Evolutionary conservation across 2,113 vertebrate species (phyloP).

Genomic region (Oryzias curvinotus): DNA sequence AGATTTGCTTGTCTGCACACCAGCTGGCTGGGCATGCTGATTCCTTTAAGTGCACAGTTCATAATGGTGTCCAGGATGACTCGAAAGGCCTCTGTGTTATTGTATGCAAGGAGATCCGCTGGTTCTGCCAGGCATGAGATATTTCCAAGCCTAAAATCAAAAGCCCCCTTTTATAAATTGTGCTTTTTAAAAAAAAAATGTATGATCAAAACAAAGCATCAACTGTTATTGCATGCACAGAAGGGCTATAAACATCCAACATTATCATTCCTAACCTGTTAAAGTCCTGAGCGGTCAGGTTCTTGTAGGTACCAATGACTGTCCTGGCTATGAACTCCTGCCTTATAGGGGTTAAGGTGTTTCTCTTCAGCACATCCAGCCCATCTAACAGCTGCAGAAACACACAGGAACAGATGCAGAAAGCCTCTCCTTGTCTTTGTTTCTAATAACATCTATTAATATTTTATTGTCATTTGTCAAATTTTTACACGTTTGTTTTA

Average conservation of each 20-base stretch:
- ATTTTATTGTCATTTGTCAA: too few relatives aligned
- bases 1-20: conserved; percentile 46
- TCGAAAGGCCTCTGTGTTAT: conserved; percentile 48
- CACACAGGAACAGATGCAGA: conserved; percentile 4
- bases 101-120: conserved; percentile 67
- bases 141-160: conserved; percentile 67
- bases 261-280: conserved; percentile 60
- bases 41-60: conserved; percentile 62
- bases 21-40: conserved; percentile 67
- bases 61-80: conserved; percentile 70
- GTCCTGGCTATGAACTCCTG: conserved; percentile 72
- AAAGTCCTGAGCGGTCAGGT: conserved; percentile 72
- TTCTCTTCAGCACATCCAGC: conserved; percentile 71
- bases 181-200: too few relatives aligned
- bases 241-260: not conserved
- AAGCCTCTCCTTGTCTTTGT: not conserved
- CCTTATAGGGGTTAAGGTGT: conserved; percentile 60
- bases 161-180: not conserved
- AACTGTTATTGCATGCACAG: not conserved
- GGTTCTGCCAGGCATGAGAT: conserved; percentile 70
- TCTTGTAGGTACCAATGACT: conserved; percentile 63
- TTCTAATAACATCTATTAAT: not conserved
- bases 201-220: not conserved
- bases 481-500: too few relatives aligned
- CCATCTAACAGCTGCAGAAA: conserved; percentile 70